These are phyloP conservation scores for Ameiurus melas DNA, from an alignment of 2,113 vertebrate genomes.

Conservation along the genomic window DNA sequence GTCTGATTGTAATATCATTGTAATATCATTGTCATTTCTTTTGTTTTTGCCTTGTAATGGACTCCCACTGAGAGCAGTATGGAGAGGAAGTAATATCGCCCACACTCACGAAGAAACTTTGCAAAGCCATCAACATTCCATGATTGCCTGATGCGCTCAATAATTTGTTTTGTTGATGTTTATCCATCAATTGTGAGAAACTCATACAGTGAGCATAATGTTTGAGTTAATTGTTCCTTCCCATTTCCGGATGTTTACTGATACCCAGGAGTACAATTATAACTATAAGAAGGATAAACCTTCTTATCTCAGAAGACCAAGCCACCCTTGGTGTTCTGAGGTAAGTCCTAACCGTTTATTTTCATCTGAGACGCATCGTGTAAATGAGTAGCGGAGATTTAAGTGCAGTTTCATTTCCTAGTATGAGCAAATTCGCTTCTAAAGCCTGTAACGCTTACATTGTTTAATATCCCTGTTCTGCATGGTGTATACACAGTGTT, in stretches of 20 bases:
- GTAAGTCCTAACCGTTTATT: background rate
- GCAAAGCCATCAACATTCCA: background rate
- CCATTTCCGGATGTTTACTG: background rate
- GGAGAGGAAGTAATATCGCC: background rate
- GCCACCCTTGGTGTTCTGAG: background rate
- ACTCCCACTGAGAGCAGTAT: background rate
- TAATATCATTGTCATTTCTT: background rate
- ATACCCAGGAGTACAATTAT: background rate
- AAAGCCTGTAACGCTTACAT: background rate
- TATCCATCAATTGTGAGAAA: background rate
- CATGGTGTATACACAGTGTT: background rate
- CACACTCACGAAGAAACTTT: background rate
- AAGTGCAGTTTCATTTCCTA: background rate
- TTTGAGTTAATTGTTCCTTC: background rate
- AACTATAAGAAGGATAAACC: background rate
- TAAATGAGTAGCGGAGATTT: background rate
- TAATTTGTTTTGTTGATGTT: background rate
- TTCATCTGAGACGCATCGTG: background rate
- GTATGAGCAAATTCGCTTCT: background rate
- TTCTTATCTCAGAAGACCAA: background rate
- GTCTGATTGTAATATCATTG: background rate
- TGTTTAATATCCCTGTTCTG: background rate
- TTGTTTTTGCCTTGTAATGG: background rate
- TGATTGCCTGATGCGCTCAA: background rate
- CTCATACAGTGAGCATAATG: background rate